Evolutionary conservation across 64 coral and sea anemone species (phyloP).

Genomic region (Orbicella faveolata): DNA sequence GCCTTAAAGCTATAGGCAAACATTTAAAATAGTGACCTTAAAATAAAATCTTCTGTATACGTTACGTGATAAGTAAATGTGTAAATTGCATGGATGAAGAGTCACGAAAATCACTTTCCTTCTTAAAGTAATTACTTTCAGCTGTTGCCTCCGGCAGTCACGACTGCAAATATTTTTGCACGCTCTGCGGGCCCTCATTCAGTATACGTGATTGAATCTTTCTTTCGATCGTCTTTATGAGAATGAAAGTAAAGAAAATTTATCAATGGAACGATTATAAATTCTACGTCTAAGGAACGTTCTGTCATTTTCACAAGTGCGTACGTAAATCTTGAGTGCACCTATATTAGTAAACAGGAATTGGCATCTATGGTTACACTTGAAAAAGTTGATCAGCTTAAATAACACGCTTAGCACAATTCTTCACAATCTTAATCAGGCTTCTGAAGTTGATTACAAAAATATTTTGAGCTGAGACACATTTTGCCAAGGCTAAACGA

Average conservation of each 20-base stretch:
- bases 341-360: no score
- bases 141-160: not conserved
- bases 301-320: not conserved
- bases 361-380: not conserved
- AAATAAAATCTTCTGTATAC: not conserved
- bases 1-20: not conserved
- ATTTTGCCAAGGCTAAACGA: not conserved
- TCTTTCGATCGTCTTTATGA: not conserved
- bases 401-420: not conserved
- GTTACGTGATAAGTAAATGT: not conserved
- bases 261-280: no score
- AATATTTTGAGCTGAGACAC: not conserved
- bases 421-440: not conserved
- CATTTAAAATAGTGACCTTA: not conserved
- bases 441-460: not conserved
- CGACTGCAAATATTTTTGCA: not conserved
- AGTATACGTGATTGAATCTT: not conserved
- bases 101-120: not conserved
- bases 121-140: not conserved
- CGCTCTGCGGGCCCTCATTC: not conserved
- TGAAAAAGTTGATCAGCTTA: not conserved
- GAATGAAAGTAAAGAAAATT: no score
- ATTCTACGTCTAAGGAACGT: not conserved
- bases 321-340: not conserved
- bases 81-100: not conserved